Base-by-base conservation (phyloP, 2,888 invertebrate genomes). In the Linyphia triangularis region DNA sequence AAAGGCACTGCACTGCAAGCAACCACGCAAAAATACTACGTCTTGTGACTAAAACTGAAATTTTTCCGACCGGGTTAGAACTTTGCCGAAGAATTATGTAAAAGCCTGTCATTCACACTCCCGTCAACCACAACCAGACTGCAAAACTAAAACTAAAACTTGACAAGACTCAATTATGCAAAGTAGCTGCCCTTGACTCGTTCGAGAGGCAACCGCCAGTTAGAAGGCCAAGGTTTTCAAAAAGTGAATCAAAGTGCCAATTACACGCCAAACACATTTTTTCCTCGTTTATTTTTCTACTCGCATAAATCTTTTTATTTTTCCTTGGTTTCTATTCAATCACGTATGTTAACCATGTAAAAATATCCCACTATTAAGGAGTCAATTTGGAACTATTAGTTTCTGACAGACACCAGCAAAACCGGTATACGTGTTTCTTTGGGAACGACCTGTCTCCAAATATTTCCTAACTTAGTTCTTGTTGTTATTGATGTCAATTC, bases 381-480 rank as follows among this genome's bases (percentile, higher is more conserved):
- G 85, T 85, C 85, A 85, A 78, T 85, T 85, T 85, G 59, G 78
- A 85, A 78, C 85, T 85, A 78, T 85, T 85, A 82, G 72, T 63
- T 61, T 65, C 61, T 59, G 67, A 28, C 59, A 59, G 69, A 75
- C 77, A 37, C 51, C 40, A 5, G 67, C 26, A 57, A 40, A 85
- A 78, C 85, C 78, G 70, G 85, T 79, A 77, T 70, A 30, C 26
- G 67, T 30, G 57, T 22, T 70, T 63, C 33, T 75, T 37, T 40
- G 30, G 24, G 22, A 61, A 70, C 69, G 85, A 78, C 70, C 70
- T 78, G 78, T 78, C 85, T 72, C 72, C 72, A 81, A 81, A 61
- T 70, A 59, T 61, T 81, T 81, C 70, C 69, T 79, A 79, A 79
- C 67, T 51, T 67, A 78, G 28, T 78, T 78, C 65, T 79, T 79